A percentile compares a stretch with the other conserved stretches of the same genome.
Evolutionary conservation across 2,113 vertebrate genomes (phyloP).

Genomic region (Ifrita kowaldi): DNA sequence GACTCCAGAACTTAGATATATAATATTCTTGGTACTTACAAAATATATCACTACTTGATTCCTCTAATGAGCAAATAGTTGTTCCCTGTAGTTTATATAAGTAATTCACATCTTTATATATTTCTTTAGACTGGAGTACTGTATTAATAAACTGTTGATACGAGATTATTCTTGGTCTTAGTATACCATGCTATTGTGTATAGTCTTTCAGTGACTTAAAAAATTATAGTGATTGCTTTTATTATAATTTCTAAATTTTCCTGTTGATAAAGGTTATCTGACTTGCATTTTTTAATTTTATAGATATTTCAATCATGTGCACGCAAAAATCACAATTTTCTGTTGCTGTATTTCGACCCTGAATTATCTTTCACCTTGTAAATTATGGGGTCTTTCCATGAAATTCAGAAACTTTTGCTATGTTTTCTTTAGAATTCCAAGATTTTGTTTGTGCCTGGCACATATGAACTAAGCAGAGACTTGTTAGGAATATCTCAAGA

Average conservation of each 20-base stretch:
- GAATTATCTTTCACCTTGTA: not conserved
- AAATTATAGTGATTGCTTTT: not conserved
- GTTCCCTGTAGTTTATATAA: not conserved
- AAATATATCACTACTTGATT: not conserved
- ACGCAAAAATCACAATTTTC: not conserved
- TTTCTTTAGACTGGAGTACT: not conserved
- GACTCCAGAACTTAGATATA: not conserved
- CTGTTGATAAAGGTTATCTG: not conserved
- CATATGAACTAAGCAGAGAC: not conserved
- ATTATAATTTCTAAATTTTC: not conserved
- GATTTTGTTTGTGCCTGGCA: not conserved
- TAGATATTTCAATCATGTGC: not conserved
- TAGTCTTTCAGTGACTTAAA: not conserved
- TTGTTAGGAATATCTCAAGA: not conserved
- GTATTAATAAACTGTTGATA: not conserved
- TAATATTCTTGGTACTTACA: not conserved
- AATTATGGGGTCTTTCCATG: accelerated
- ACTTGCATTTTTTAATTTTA: not conserved
- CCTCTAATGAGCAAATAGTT: not conserved
- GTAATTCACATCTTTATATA: not conserved
- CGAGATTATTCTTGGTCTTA: not conserved
- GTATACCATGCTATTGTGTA: not conserved
- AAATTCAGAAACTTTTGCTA: not conserved
- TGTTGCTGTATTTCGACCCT: not conserved
- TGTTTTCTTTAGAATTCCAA: not conserved